phyloP scores from a whole-genome alignment of 2,113 vertebrate genomes.

The Chloropsis cyanopogon region DNA sequence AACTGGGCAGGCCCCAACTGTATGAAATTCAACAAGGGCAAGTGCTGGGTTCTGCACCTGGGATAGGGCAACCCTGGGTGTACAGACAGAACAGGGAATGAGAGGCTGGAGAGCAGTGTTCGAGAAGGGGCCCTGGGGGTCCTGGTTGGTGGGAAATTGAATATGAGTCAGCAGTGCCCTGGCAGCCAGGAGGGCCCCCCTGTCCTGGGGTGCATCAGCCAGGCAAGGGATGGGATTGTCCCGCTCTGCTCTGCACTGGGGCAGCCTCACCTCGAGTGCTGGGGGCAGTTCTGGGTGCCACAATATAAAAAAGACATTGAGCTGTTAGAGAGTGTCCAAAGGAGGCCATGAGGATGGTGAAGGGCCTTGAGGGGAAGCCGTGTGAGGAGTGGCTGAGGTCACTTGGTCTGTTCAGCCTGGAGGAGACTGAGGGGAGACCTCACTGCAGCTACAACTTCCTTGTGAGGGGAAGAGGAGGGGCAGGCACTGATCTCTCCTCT shows the following conservation, averaged over 20 bases:
- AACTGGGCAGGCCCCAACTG: not conserved
- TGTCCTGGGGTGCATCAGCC: no score
- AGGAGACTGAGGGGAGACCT: not conserved
- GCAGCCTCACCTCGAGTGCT: fast-evolving
- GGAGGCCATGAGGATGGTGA: not conserved
- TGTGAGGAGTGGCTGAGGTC: not conserved
- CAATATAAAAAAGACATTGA: not conserved
- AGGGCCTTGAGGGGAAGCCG: not conserved
- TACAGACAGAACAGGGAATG: not conserved
- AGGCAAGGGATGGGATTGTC: not conserved
- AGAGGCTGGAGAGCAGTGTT: no score
- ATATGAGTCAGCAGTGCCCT: no score
- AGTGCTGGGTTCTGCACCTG: not conserved
- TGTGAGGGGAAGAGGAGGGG: not conserved
- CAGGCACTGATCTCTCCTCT: not conserved
- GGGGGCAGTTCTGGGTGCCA: not conserved
- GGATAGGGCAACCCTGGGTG: no score
- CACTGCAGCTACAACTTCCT: not conserved
- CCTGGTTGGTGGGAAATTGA: fast-evolving
- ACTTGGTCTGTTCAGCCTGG: not conserved
- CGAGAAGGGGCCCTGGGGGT: no score
- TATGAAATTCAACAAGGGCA: not conserved
- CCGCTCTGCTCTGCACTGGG: not conserved
- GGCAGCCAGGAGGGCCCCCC: not conserved
- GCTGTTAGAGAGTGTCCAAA: not conserved